Percentiles rank a stretch among this genome's conserved stretches.
Conservation (phyloP, 2,113 vertebrate species). For the Thymallus thymallus region DNA sequence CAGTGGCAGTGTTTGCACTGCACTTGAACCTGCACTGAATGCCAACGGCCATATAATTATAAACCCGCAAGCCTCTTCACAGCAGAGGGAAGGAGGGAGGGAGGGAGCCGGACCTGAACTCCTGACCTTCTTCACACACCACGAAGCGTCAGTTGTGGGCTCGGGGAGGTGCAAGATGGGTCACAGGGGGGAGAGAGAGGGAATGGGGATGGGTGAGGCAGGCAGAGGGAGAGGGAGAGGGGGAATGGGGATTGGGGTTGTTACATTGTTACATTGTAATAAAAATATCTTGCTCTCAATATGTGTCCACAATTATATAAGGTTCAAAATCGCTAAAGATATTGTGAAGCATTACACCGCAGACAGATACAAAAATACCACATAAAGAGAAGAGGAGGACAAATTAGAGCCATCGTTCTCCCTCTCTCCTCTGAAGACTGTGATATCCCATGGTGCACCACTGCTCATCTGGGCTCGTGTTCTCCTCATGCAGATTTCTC, state of each 20-base stretch:
- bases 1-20: constrained; percentile 74
- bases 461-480: constrained; percentile 58
- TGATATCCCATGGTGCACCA: constrained; percentile 55
- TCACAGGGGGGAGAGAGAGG: constrained; percentile 49
- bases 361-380: constrained; percentile 4
- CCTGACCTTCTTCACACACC: constrained; percentile 82
- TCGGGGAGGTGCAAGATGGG: constrained; percentile 78
- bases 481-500: constrained; percentile 59
- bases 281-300: constrained; percentile 24
- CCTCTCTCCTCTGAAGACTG: constrained; percentile 41
- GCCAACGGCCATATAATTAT: constrained; percentile 78
- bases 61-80: constrained; percentile 71
- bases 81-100: constrained; percentile 53
- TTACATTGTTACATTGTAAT: constrained; percentile 54
- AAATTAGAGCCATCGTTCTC: constrained; percentile 15
- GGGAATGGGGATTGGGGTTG: constrained; percentile 55
- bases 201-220: constrained; percentile 4
- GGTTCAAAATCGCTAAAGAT: neutral
- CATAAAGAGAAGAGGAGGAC: neutral
- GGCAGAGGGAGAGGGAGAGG: constrained; percentile 9
- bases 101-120: constrained; percentile 74
- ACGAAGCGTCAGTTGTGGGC: constrained; percentile 76
- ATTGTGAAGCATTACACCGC: neutral
- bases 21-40: constrained; percentile 76
- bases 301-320: constrained; percentile 27